Evolutionary conservation across 2,113 vertebrate genomes (phyloP).

Genomic region (Amblyornis subalaris): DNA sequence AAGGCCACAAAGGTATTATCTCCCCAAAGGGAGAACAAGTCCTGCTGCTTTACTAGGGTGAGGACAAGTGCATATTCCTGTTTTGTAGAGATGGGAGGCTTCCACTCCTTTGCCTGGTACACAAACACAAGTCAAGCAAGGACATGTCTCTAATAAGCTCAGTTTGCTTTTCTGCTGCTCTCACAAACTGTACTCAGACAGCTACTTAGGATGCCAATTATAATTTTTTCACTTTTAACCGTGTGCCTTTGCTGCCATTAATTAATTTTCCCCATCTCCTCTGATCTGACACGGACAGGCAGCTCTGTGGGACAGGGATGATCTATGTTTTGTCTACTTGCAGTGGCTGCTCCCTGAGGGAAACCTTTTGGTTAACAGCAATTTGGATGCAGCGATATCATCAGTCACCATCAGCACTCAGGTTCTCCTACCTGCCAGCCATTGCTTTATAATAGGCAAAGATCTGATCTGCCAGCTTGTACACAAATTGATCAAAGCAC

Average conservation of each 20-base stretch:
- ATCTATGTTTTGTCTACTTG: not conserved
- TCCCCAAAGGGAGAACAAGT: not conserved
- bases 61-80: not conserved
- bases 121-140: not conserved
- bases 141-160: not conserved
- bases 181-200: not conserved
- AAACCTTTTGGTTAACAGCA: not conserved
- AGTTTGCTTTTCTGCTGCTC: not conserved
- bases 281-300: not conserved
- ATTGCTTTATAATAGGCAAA: slow-evolving; percentile 99
- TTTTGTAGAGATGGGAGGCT: not conserved
- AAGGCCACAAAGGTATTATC: not conserved
- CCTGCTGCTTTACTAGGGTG: not conserved
- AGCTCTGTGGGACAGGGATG: not conserved
- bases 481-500: slow-evolving; percentile 99
- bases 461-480: slow-evolving; percentile 98
- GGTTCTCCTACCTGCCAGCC: slow-evolving; percentile 89
- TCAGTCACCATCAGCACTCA: not conserved
- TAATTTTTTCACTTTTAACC: not conserved
- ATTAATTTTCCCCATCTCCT: not conserved
- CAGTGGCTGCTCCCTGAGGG: not conserved
- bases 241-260: not conserved
- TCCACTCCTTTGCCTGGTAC: not conserved
- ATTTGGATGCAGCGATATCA: not conserved
- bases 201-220: not conserved